Percentiles rank a stretch among this genome's conserved stretches.
These are phyloP conservation scores for Drosophila mimetica DNA, from an alignment of 2,888 invertebrate species.

Conservation along the genomic window DNA sequence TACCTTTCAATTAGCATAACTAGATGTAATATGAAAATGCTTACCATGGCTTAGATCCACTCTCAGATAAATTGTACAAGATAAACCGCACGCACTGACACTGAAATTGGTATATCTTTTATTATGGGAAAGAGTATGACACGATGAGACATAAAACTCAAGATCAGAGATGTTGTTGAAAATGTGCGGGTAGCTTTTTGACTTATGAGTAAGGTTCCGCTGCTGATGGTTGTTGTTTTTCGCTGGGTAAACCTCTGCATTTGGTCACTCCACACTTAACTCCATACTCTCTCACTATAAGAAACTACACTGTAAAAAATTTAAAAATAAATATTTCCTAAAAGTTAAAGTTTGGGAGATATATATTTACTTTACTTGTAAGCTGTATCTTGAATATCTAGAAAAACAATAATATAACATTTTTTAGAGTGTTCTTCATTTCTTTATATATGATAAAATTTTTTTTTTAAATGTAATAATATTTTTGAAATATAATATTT, in stretches of 20 bases:
- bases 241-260: conserved; percentile 41
- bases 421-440: no score
- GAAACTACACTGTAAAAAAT: background rate
- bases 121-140: conserved; percentile 21
- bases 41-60: conserved; percentile 11
- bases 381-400: no score
- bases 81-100: conserved; percentile 25
- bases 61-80: conserved; percentile 5
- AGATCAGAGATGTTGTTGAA: conserved; percentile 64
- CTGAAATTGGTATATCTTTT: conserved; percentile 8
- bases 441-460: no score
- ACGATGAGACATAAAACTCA: conserved; percentile 34
- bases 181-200: conserved; percentile 70
- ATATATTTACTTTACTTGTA: no score
- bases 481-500: no score
- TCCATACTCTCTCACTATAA: conserved; percentile 7
- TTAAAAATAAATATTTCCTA: no score
- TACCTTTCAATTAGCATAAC: conserved; percentile 25
- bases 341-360: no score
- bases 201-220: conserved; percentile 21
- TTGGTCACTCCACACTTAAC: conserved; percentile 54
- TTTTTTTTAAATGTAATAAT: no score
- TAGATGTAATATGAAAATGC: conserved; percentile 15
- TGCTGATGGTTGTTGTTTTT: conserved; percentile 22
- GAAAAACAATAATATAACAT: no score